phyloP scores from a whole-genome alignment of 2,797 vertebrate genomes.

The Sebastes trivittatus region DNA sequence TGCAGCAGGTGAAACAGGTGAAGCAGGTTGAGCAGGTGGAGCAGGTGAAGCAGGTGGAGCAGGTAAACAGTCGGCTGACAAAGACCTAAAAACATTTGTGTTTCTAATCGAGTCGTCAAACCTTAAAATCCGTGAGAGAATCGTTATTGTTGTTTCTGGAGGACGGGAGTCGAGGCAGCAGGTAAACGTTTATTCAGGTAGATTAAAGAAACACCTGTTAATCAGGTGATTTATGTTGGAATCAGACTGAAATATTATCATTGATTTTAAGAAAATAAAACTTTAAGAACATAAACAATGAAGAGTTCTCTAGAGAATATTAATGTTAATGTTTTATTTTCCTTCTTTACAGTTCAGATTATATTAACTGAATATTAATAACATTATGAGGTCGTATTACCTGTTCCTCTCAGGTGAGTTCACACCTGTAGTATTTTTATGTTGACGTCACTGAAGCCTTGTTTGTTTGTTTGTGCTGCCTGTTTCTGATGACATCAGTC shows the following conservation, averaged over 20 bases:
- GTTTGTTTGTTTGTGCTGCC: constrained; percentile 15
- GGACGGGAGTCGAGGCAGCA: neutral
- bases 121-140: neutral
- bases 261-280: constrained; percentile 2
- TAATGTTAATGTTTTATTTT: neutral
- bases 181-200: neutral
- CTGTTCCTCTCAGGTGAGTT: constrained; percentile 4
- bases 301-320: neutral
- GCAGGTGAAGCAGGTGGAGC: no score
- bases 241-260: neutral
- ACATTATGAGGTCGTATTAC: neutral
- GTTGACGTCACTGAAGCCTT: constrained; percentile 30
- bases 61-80: no score
- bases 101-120: neutral
- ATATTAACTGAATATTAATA: constrained; percentile 16
- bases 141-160: neutral
- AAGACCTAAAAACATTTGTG: neutral
- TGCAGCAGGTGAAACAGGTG: no score
- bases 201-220: neutral
- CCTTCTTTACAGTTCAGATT: neutral
- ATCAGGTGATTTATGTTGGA: neutral
- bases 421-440: constrained; percentile 13
- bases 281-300: neutral
- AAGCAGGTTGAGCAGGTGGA: no score
- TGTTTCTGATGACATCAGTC: constrained; percentile 40